Percentiles rank a stretch among this genome's conserved stretches.
phyloP scores from a whole-genome alignment of 2,797 vertebrate species.

The Lutjanus campechanus region DNA sequence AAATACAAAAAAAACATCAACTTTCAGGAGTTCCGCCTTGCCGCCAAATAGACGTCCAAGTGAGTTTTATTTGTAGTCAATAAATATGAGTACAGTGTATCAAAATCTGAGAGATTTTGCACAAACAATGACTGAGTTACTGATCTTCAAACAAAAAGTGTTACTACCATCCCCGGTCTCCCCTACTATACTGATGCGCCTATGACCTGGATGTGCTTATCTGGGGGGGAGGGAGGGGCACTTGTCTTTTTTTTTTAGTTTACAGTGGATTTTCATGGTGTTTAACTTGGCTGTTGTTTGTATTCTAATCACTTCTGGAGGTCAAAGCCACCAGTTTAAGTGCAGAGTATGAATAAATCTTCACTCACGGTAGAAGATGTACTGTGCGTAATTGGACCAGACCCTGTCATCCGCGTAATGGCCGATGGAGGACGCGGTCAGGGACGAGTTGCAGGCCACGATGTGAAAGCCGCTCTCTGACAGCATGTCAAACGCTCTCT shows the following conservation, averaged over 20 bases:
- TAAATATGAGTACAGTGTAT: no score
- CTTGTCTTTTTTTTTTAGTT: not conserved
- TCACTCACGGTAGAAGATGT: slow-evolving; percentile 99
- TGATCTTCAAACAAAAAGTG: no score
- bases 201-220: not conserved
- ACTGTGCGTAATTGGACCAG: slow-evolving; percentile 99
- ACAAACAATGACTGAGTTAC: no score
- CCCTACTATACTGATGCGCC: not conserved
- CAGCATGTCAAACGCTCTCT: slow-evolving; percentile 98
- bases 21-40: no score
- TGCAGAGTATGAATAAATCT: slow-evolving; percentile 45
- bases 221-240: not conserved
- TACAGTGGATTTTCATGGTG: slow-evolving; percentile 6
- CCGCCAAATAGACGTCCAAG: no score
- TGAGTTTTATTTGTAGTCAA: no score
- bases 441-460: slow-evolving; percentile 96
- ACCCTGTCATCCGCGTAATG: slow-evolving; percentile 94
- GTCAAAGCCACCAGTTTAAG: slow-evolving; percentile 3
- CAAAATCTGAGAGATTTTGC: no score
- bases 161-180: no score
- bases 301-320: slow-evolving; percentile 11
- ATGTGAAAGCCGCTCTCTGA: slow-evolving; percentile 98
- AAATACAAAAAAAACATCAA: no score
- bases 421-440: slow-evolving; percentile 92
- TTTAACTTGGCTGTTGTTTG: slow-evolving; percentile 26